These are phyloP conservation scores for Drosophila macrospina DNA, from an alignment of 2,888 invertebrate species.

Conservation along the genomic window DNA sequence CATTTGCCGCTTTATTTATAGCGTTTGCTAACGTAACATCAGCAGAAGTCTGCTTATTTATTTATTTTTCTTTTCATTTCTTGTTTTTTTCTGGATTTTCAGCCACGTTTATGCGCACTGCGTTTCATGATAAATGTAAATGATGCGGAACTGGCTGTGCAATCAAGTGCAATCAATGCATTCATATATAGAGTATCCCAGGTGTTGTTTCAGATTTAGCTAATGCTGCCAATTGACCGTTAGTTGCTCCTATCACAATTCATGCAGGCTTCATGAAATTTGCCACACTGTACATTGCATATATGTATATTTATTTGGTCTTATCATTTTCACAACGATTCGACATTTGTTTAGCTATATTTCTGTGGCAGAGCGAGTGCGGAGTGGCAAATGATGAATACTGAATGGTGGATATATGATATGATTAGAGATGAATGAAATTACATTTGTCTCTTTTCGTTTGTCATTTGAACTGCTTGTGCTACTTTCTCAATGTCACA, in stretches of 20 bases:
- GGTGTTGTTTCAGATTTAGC: no score
- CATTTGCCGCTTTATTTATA: constrained; percentile 74
- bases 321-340: constrained; percentile 18
- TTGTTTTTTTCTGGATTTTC: constrained; percentile 29
- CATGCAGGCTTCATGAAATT: constrained; percentile 8
- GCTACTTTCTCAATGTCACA: constrained; percentile 19
- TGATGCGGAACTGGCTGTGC: no score
- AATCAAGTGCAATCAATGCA: no score
- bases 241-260: not conserved
- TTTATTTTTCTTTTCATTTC: constrained; percentile 8
- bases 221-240: not conserved
- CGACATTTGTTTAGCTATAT: constrained; percentile 41
- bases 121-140: constrained; percentile 9
- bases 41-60: constrained; percentile 24
- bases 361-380: constrained; percentile 39
- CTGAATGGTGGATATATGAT: constrained; percentile 54
- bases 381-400: constrained; percentile 23
- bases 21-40: constrained; percentile 42
- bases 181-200: no score
- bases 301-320: not conserved
- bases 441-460: constrained; percentile 56
- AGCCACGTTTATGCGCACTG: constrained; percentile 35
- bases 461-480: constrained; percentile 26
- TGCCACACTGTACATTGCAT: constrained; percentile 13
- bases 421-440: constrained; percentile 66